A percentile compares a stretch with the other conserved stretches of the same genome.
phyloP scores from a whole-genome alignment of 2,888 invertebrate species.

The Platerodrilus igneus region DNA sequence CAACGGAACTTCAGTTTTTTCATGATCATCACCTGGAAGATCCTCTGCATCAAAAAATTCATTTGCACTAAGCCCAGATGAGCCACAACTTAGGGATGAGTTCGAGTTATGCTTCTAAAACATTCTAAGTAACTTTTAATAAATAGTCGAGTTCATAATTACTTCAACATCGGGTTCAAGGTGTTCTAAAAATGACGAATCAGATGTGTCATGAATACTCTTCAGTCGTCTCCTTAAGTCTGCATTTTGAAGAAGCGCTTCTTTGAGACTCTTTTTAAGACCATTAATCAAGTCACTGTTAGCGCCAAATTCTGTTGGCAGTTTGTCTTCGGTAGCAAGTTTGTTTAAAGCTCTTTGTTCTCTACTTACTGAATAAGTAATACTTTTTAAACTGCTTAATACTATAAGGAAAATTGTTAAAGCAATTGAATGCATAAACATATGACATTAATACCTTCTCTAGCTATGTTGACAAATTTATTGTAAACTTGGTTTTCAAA shows the following conservation, averaged over 20 bases:
- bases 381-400: slow-evolving; percentile 49
- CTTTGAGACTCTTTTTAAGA: slow-evolving; percentile 56
- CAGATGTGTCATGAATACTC: slow-evolving; percentile 61
- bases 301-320: slow-evolving; percentile 39
- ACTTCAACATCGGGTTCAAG: slow-evolving; percentile 44
- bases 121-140: no score
- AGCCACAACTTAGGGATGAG: slow-evolving; percentile 69
- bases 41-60: slow-evolving; percentile 83
- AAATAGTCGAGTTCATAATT: no score
- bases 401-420: no score
- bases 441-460: no score
- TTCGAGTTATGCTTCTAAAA: slow-evolving; percentile 37
- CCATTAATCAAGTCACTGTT: slow-evolving; percentile 49
- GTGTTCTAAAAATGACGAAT: slow-evolving; percentile 58
- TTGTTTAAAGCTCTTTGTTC: slow-evolving; percentile 62
- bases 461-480: no score
- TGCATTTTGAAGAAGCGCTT: slow-evolving; percentile 71
- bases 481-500: no score
- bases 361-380: slow-evolving; percentile 45
- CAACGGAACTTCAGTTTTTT: slow-evolving; percentile 35
- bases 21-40: slow-evolving; percentile 34
- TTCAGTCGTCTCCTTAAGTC: slow-evolving; percentile 62
- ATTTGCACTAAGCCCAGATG: slow-evolving; percentile 69
- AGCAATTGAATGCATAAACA: no score
- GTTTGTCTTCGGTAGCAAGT: slow-evolving; percentile 53